Evolutionary conservation across 2,888 invertebrate species (phyloP), one percentile per base, ranked within the genome.

Genomic region (Rutpela maculata): DNA sequence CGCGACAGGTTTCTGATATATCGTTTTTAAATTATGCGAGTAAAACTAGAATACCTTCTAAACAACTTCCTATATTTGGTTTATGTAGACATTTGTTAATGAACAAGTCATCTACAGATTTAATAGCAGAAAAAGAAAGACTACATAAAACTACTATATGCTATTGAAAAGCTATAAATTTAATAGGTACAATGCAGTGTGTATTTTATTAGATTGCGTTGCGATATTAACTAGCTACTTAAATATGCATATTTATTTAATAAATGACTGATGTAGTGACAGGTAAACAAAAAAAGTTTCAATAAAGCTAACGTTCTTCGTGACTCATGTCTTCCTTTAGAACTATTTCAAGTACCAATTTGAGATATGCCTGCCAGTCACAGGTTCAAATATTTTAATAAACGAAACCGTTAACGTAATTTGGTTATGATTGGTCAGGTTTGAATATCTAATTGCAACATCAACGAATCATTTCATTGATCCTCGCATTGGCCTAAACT

Each of bases 11-110:
- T 35, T 60, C 35, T 43, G 70, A 19, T 70, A 22, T 43, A 63
- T 43, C 26, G 63, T 12, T 18, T 50, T 63, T 63, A 55, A 72
- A 63, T 63, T 26, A 63, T 72, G 26, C 50, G 10, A 12, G 22
- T 11, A 18, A 17, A n/a, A 62, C 55, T 50, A 43, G 62, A 63
- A 72, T 55, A 63, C 63, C 55, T 72, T 72, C 62, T 55, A 22
- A 15, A 12, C 15, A 18, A 72, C 72, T 63, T 72, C 63, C 72
- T 72, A 72, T 72, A 72, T 72, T 72, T 72, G 63, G 63, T 60
- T 70, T 60, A 70, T 43, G 60, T 18, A 70, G 70, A 19, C n/a
- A 70, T 70, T 70, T 38, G 43, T 50, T 26, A 60, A 60, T 60
- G 59, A 22, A 60, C 70, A 60, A 60, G 26, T 56, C 60, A 70